Evolutionary conservation across 2,113 vertebrate species (phyloP), one percentile per base, ranked within the genome.

Genomic region (Gallinago undulata): DNA sequence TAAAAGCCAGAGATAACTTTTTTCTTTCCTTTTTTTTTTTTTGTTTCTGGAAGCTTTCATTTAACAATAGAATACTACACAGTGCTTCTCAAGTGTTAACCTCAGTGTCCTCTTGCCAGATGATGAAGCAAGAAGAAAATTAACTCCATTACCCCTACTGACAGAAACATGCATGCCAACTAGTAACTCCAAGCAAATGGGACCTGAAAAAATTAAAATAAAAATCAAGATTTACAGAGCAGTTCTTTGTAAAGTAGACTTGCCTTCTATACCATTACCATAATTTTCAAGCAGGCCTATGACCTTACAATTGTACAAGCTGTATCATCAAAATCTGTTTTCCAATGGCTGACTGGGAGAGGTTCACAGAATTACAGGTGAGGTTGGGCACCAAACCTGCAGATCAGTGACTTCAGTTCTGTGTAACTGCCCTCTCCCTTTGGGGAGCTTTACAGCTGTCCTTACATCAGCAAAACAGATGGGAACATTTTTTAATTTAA

Each of bases 401-500:
- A 91, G 67, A 35, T 53, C 66, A 31, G 2, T 13, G 53, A 27
- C 23, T 76, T 53, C 16, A 31, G 39, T 21, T 55, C 77, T 57
- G 66, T 57, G 39, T 64, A 47, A 53, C 81, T 39, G 56, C 57
- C 35, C 43, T 27, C 23, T 37, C 53, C 53, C 73, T 50, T 3
- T 35, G 57, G 81, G 66, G 70, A 69, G 16, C 84, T 74, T 64
- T 59, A 83, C 82, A 94, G 92, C 48, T 95, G 84, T 83, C 79
- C 47, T 68, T 78, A 62, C 84, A 73, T 50, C 87, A 90, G 67
- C 85, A 69, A 94, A 95, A 57, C 94, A 96, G 91, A 93, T 85
- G 82, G 74, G 66, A 81, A 53, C 41, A n/a, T 64, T 82, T 91
- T 95, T 91, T 70, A 81, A 80, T 86, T 73, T 82, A 64, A 79